Base-by-base conservation (phyloP, 2,113 vertebrate genomes). In the Syngnathoides biaculeatus region DNA sequence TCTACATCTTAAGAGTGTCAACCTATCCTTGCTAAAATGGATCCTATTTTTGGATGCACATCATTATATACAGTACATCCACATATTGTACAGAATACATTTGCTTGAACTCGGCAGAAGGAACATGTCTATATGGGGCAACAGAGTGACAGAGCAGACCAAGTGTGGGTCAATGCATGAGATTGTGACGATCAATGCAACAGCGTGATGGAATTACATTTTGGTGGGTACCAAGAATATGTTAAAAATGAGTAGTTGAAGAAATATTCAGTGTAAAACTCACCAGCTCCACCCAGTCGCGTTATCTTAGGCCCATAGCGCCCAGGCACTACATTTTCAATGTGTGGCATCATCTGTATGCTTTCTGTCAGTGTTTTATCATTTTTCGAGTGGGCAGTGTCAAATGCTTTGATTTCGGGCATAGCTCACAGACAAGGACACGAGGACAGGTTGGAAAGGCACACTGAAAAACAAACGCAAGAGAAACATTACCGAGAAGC, bases 341-440 rank as follows among this genome's bases (percentile, higher is more conserved):
- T 74, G 75, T 77, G 80, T 62, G 75, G 63, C 74, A 73, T 62
- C 70, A 66, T 57, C 75, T 84, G 72, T 56, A 67, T 72, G 68
- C 77, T 75, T 75, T 86, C 78, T 70, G 50, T 64, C 73, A 64
- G 64, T 68, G 77, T 88, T 86, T 82, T 68, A 75, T 84, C 79
- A 82, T 79, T 60, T 47, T 75, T 87, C 72, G 79, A 76, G 73
- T 77, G 72, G 82, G 77, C 80, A 75, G 68, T 76, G 74, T 81
- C 75, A 79, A 76, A 70, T 71, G 73, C 50, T 67, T 81, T 14
- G 8, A 58, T 73, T 48, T 67, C 67, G 69, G 62, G 74, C 64
- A 78, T 80, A 57, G 10, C 68, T 69, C 67, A 63, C 27, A 15
- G 56, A 45, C 4, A n/a, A 27, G 19, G 48, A 27, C 67, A n/a